These are phyloP conservation scores for Zeuzera pyrina DNA, from an alignment of 2,888 invertebrate genomes.

Conservation along the genomic window DNA sequence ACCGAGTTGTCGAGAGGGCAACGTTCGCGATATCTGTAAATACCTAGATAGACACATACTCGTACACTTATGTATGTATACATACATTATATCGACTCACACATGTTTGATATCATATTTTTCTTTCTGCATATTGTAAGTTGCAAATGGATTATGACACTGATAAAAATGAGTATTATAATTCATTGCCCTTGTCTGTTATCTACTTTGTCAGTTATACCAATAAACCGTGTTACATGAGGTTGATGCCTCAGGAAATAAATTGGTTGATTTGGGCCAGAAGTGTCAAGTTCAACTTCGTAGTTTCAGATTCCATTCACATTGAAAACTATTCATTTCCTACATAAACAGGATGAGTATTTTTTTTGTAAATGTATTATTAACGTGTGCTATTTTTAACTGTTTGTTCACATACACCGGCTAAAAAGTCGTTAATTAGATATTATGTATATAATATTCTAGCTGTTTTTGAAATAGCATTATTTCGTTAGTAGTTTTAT, in stretches of 20 bases:
- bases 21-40: conserved; percentile 60
- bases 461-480: no score
- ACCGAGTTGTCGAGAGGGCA: conserved; percentile 66
- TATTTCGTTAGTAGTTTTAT: no score
- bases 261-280: not conserved
- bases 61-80: no score
- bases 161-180: conserved; percentile 47
- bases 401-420: no score
- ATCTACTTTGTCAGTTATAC: no score
- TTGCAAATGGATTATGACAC: conserved; percentile 37
- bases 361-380: no score
- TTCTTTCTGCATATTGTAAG: conserved; percentile 20
- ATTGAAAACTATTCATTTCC: no score
- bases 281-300: not conserved
- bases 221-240: conserved; percentile 24
- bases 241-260: not conserved
- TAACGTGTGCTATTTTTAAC: no score
- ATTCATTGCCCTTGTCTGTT: conserved; percentile 52
- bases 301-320: not conserved
- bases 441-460: no score
- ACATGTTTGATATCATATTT: conserved; percentile 28
- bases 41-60: conserved; percentile 32
- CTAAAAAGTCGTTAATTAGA: no score
- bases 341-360: no score
- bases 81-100: conserved; percentile 5